Conservation (phyloP, 2,888 invertebrate species). For the Deilephila elpenor region DNA sequence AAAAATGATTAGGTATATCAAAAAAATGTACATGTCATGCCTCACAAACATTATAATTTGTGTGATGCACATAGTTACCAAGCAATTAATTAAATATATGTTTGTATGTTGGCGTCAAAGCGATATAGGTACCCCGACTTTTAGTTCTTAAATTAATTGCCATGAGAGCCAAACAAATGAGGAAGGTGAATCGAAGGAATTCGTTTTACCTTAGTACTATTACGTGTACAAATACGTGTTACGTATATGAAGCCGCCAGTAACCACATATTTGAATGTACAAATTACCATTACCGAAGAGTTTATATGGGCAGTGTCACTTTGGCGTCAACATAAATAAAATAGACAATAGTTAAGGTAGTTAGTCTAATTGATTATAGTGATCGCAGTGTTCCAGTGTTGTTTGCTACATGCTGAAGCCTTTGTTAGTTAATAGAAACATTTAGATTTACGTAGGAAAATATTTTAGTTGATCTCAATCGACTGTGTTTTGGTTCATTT, state of each 20-base stretch:
- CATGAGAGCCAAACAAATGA: too few species aligned
- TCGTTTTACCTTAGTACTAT: too few species aligned
- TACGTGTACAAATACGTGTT: too few species aligned
- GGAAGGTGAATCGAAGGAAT: too few species aligned
- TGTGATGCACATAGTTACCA: constrained; percentile 11
- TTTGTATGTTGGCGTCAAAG: constrained; percentile 17
- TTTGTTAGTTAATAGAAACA: constrained; percentile 5
- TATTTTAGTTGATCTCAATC: constrained; percentile 14
- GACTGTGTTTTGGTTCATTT: neutral
- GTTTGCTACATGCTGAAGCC: constrained; percentile 7
- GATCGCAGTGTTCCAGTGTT: constrained; percentile 11
- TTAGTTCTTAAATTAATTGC: too few species aligned
- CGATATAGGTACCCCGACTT: neutral
- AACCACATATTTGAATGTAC: too few species aligned
- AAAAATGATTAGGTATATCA: neutral
- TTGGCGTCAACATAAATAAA: constrained; percentile 10
- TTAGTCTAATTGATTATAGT: constrained; percentile 22
- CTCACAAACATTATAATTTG: neutral
- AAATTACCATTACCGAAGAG: too few species aligned
- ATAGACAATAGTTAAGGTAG: constrained; percentile 16
- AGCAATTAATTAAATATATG: neutral
- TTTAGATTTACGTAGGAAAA: neutral
- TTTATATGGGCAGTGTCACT: neutral
- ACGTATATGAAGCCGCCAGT: too few species aligned
- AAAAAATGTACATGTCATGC: neutral